Evolutionary conservation across 2,888 invertebrate genomes (phyloP), one percentile per base, ranked within the genome.

Genomic region (Melinopterus prodromus): DNA sequence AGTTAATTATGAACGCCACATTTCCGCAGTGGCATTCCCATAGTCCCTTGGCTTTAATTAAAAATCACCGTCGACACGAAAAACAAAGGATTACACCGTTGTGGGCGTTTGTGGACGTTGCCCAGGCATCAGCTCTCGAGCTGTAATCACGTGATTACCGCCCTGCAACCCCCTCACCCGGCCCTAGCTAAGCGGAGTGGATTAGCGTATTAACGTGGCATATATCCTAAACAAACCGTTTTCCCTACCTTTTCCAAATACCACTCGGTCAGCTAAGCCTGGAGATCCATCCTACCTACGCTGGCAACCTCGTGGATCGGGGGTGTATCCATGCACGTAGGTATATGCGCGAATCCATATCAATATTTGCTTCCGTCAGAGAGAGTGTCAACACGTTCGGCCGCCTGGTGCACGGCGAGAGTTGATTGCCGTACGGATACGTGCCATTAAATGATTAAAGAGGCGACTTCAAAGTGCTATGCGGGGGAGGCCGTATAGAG

Each of bases 361-460:
- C 77, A 26, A 80, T 77, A 69, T 70, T 35, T 35, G 26, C 78
- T 78, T 79, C 77, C 77, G 71, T 70, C 79, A 53, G 53, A 53
- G 38, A 38, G 35, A 77, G 71, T 81, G 82, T 82, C 82, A 82
- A 82, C 81, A 80, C 79, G 80, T 53, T 53, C 12, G 53, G 53
- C 53, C 9, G 53, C 53, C 77, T n/a, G 74, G 16, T 74, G 81
- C 81, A 79, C 70, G 80, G 81, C 78, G 72, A 79, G 78, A 80
- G 78, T 80, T 82, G 83, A 83, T 83, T 83, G 83, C 82, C 71
- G 81, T 80, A 79, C 78, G 82, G 80, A 81, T 80, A 83, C 82
- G 82, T 83, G 83, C 84, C 83, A 84, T 84, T 84, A 84, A 84
- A 83, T 84, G 84, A 84, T 84, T 84, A 84, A 84, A 84, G 84